These are phyloP conservation scores for Cynocephalus volans DNA, from an alignment of 2,113 vertebrate genomes.

Conservation along the genomic window DNA sequence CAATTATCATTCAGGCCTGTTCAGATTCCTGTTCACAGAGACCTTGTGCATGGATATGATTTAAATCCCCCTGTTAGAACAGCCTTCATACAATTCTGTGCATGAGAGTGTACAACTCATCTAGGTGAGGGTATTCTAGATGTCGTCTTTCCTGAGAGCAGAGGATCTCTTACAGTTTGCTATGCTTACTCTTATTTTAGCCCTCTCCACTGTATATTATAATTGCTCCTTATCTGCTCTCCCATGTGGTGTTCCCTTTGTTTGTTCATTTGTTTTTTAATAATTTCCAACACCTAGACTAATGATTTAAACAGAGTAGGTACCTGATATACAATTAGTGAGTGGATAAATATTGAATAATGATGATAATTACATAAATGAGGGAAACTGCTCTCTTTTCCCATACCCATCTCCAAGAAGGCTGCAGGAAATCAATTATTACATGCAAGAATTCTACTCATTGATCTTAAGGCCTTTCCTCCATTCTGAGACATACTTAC, in stretches of 20 bases:
- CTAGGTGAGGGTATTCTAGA: neutral
- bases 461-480: neutral
- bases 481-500: neutral
- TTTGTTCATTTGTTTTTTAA: neutral
- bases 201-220: neutral
- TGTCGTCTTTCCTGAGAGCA: neutral
- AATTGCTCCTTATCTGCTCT: neutral
- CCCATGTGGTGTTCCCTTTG: neutral
- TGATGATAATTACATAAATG: neutral
- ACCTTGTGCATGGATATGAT: neutral
- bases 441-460: neutral
- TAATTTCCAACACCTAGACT: neutral
- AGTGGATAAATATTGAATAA: neutral
- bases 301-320: neutral
- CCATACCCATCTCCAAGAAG: neutral
- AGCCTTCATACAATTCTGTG: neutral
- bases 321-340: neutral
- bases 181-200: neutral
- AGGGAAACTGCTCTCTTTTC: neutral
- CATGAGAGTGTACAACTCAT: neutral
- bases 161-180: neutral
- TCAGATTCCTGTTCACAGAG: neutral
- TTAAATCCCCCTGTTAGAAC: neutral
- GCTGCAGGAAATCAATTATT: neutral
- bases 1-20: neutral